A percentile compares a stretch with the other conserved stretches of the same genome.
Conservation (phyloP, 1,140 invertebrate species). For the Steinernema feltiae region DNA sequence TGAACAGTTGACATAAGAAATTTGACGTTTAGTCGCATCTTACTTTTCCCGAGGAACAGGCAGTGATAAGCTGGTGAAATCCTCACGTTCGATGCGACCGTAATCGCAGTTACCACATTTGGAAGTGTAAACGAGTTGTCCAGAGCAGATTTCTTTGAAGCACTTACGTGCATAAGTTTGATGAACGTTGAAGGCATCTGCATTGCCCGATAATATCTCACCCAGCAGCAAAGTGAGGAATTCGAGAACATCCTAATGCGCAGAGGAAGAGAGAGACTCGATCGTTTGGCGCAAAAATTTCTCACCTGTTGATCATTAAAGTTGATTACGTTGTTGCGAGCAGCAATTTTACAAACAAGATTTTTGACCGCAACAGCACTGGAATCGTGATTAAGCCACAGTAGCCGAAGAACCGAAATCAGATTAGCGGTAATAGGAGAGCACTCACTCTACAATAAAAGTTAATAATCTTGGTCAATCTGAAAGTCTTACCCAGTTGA, state of each 20-base stretch:
- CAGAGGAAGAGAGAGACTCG: too few species aligned
- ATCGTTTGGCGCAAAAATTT: background rate
- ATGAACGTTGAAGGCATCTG: too few species aligned
- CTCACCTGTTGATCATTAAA: background rate
- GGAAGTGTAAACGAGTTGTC: background rate
- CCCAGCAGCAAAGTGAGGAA: background rate
- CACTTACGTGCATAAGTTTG: background rate
- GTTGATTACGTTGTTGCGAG: background rate
- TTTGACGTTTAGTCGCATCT: background rate
- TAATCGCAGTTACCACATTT: background rate
- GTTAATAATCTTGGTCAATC: background rate
- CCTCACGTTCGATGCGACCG: background rate
- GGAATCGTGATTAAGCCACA: background rate
- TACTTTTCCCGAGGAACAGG: background rate
- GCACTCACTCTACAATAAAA: background rate
- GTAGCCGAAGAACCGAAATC: background rate
- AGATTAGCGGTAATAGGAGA: background rate
- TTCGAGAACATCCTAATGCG: background rate
- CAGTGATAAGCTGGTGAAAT: background rate
- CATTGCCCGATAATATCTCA: background rate
- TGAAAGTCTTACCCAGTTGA: background rate
- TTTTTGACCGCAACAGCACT: background rate
- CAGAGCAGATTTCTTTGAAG: background rate
- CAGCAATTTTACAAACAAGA: background rate
- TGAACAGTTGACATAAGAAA: background rate